These are phyloP conservation scores for Carassius auratus DNA, from an alignment of 2,113 vertebrate species.

Conservation along the genomic window DNA sequence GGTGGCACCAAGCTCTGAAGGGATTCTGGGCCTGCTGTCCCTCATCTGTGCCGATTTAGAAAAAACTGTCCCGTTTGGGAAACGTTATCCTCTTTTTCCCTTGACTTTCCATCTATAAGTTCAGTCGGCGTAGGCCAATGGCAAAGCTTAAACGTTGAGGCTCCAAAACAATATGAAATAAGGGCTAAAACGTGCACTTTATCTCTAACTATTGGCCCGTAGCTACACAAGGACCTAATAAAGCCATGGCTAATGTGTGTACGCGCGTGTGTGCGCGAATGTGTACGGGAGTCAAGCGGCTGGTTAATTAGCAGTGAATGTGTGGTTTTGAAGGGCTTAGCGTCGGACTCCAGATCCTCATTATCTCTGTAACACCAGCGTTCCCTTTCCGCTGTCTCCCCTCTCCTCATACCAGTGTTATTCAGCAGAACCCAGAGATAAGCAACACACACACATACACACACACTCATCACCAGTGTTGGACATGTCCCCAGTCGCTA, in stretches of 20 bases:
- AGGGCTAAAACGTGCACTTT: slow-evolving; percentile 42
- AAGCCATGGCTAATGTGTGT: slow-evolving; percentile 50
- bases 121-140: background rate
- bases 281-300: slow-evolving; percentile 45
- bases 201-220: slow-evolving; percentile 43
- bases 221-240: slow-evolving; percentile 41
- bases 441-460: slow-evolving; percentile 38
- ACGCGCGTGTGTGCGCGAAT: slow-evolving; percentile 39
- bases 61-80: slow-evolving; percentile 23
- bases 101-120: slow-evolving; percentile 4
- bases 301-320: slow-evolving; percentile 54
- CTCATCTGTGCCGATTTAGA: slow-evolving; percentile 42
- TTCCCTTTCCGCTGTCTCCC: slow-evolving; percentile 28
- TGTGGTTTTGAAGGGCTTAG: slow-evolving; percentile 54
- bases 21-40: slow-evolving; percentile 40
- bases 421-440: slow-evolving; percentile 47
- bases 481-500: slow-evolving; percentile 29
- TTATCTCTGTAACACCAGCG: slow-evolving; percentile 51
- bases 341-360: slow-evolving; percentile 49
- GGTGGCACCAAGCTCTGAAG: slow-evolving; percentile 42
- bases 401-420: slow-evolving; percentile 41
- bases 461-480: slow-evolving; percentile 37
- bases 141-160: slow-evolving; percentile 1
- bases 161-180: slow-evolving; percentile 25
- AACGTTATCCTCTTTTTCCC: slow-evolving; percentile 27